Percentiles rank a stretch among this genome's conserved stretches.
Conservation (phyloP, 2,797 vertebrate species). For the Falco naumanni region DNA sequence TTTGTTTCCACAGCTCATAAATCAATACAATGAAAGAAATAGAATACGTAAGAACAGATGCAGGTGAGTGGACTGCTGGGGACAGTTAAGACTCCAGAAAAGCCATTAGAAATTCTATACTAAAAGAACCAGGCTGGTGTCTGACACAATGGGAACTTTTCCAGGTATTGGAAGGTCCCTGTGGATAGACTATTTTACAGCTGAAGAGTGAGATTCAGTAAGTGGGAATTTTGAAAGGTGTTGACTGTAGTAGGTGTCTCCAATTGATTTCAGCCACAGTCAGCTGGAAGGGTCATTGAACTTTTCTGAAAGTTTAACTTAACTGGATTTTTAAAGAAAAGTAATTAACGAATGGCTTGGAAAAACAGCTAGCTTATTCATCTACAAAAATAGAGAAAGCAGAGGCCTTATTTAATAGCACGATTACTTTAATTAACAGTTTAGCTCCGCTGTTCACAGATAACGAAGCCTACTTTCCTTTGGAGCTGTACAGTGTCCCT, state of each 20-base stretch:
- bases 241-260: neutral
- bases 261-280: neutral
- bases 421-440: constrained; percentile 44
- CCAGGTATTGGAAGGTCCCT: neutral
- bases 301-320: neutral
- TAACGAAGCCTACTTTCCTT: neutral
- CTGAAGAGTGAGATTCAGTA: neutral
- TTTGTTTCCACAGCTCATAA: constrained; percentile 28
- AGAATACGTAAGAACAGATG: neutral
- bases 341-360: constrained; percentile 2
- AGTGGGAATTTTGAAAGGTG: neutral
- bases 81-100: neutral
- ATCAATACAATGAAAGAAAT: neutral
- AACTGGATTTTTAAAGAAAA: neutral
- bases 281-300: constrained; percentile 8
- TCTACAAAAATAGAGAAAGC: neutral
- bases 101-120: neutral
- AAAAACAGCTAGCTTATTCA: neutral
- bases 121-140: neutral
- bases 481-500: neutral
- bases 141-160: neutral
- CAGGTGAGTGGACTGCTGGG: constrained; percentile 25
- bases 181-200: neutral
- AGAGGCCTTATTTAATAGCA: neutral
- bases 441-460: neutral